phyloP scores from a whole-genome alignment of 2,113 vertebrate species.

The Balaeniceps rex region DNA sequence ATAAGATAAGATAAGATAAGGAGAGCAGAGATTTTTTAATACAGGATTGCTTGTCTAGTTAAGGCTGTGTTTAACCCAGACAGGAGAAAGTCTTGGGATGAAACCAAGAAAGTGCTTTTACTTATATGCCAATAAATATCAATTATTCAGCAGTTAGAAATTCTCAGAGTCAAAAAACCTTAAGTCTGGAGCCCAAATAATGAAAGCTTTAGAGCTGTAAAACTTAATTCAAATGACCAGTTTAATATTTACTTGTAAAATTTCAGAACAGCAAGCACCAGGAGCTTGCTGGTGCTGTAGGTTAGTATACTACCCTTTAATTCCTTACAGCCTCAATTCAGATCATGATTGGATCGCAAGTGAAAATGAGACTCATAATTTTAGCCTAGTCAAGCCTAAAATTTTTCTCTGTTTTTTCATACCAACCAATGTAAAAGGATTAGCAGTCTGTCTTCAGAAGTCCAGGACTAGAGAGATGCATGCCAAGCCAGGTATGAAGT shows the following conservation, averaged over 20 bases:
- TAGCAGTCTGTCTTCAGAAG: not conserved
- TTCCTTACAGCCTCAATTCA: not conserved
- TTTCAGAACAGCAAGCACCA: not conserved
- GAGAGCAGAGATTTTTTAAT: not conserved
- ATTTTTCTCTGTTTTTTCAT: not conserved
- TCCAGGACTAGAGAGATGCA: not conserved
- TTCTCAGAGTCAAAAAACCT: not conserved
- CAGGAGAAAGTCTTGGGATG: not conserved
- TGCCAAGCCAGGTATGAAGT: not conserved
- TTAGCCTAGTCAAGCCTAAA: not conserved
- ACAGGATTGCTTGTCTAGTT: not conserved
- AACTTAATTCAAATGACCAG: not conserved
- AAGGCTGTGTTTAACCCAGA: not conserved
- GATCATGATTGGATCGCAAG: not conserved
- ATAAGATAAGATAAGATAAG: not conserved
- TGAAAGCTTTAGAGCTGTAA: not conserved
- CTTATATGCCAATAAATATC: not conserved
- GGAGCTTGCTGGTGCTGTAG: not conserved
- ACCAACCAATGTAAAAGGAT: not conserved
- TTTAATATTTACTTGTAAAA: not conserved
- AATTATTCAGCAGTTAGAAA: not conserved
- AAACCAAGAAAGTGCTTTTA: not conserved
- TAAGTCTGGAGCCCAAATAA: not conserved
- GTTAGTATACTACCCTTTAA: not conserved
- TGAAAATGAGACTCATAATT: not conserved